Evolutionary conservation across 2,797 vertebrate genomes (phyloP).

Genomic region (Lepidocolaptes lacrymiger): DNA sequence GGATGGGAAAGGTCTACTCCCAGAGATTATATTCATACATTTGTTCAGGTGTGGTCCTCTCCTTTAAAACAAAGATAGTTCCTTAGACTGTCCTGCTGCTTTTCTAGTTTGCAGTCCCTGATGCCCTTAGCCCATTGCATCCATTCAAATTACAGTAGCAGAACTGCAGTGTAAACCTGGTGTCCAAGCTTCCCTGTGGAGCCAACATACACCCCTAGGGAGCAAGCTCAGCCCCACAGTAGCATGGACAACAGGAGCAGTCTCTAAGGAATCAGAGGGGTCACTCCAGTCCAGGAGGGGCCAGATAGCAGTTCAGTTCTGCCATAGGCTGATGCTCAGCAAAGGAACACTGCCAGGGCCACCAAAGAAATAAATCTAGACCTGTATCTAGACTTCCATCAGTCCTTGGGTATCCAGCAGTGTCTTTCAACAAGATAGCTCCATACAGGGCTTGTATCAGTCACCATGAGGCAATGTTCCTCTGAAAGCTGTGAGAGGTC

Average conservation of each 20-base stretch:
- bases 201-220: not conserved
- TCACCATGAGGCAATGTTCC: not conserved
- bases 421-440: not conserved
- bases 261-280: not conserved
- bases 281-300: not conserved
- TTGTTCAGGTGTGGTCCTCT: not conserved
- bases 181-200: not conserved
- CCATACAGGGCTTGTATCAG: not conserved
- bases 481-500: not conserved
- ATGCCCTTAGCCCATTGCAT: not conserved
- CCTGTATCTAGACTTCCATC: too few relatives aligned
- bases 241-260: not conserved
- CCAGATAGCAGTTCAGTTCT: not conserved
- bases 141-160: not conserved
- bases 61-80: not conserved
- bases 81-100: not conserved
- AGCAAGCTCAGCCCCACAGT: not conserved
- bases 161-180: not conserved
- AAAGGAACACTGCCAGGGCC: not conserved
- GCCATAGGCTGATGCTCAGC: not conserved
- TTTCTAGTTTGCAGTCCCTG: not conserved
- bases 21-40: not conserved
- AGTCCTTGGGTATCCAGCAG: not conserved
- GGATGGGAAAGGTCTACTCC: not conserved
- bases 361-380: not conserved